Conservation (phyloP, 2,797 vertebrate genomes). For the Apogon talboti region DNA sequence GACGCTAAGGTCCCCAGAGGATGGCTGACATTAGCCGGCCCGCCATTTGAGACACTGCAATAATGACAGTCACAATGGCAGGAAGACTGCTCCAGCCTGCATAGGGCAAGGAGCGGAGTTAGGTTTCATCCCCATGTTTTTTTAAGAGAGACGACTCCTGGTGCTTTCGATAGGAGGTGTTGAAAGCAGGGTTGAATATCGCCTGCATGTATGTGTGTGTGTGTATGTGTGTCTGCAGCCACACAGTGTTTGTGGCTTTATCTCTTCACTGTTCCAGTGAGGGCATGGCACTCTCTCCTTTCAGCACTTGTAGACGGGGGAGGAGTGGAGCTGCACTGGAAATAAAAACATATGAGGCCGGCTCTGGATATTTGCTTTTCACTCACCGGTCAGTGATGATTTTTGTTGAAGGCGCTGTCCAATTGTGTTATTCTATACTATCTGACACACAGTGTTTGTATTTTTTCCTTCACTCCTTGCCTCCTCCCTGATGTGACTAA, state of each 20-base stretch:
- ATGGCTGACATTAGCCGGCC: slow-evolving; percentile 72
- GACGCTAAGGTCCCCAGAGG: slow-evolving; percentile 71
- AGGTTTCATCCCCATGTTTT: slow-evolving; percentile 81
- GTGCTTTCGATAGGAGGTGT: slow-evolving; percentile 79
- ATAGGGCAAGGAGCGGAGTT: slow-evolving; percentile 77
- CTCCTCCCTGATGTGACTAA: slow-evolving; percentile 54
- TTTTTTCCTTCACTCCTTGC: slow-evolving; percentile 22
- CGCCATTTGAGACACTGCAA: slow-evolving; percentile 76
- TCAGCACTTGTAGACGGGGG: slow-evolving; percentile 52
- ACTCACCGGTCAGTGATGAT: slow-evolving; percentile 16
- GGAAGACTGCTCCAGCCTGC: slow-evolving; percentile 74
- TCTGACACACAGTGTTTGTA: slow-evolving; percentile 30
- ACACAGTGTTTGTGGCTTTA: slow-evolving; percentile 57
- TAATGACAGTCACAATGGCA: slow-evolving; percentile 83
- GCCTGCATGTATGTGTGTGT: slow-evolving; percentile 14
- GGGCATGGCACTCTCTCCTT: slow-evolving; percentile 60
- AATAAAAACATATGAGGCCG: slow-evolving; percentile 46
- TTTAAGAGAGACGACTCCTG: slow-evolving; percentile 75
- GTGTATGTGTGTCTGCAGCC: slow-evolving; percentile 23
- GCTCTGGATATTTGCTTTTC: slow-evolving; percentile 39
- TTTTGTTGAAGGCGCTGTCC: slow-evolving; percentile 21
- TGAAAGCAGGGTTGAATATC: slow-evolving; percentile 80
- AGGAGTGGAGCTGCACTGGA: slow-evolving; percentile 26
- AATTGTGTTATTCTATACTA: slow-evolving; percentile 22
- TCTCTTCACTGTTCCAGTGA: slow-evolving; percentile 57